Conservation (phyloP, 2,113 vertebrate genomes). For the Mormoops blainvillei region DNA sequence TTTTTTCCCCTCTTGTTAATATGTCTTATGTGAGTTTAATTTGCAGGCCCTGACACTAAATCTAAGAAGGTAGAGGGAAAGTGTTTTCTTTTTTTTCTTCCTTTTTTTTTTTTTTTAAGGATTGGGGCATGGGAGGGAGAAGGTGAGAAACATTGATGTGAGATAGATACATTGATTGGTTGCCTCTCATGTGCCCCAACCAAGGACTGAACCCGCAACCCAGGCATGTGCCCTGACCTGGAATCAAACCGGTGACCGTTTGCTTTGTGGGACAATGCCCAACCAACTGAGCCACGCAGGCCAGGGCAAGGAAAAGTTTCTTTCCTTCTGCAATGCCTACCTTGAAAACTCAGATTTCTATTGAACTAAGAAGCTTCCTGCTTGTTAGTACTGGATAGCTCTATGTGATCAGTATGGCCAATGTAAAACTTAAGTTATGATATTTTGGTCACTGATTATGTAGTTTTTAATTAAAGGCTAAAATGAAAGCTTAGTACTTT, state of each 20-base stretch:
- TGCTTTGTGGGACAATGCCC: too few relatives aligned
- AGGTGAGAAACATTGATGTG: too few relatives aligned
- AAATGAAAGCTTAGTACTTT: not conserved
- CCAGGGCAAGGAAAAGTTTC: not conserved
- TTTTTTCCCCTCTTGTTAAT: not conserved
- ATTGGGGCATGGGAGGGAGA: too few relatives aligned
- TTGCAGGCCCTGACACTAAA: not conserved
- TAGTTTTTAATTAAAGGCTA: not conserved
- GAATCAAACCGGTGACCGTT: too few relatives aligned
- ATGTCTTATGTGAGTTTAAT: not conserved
- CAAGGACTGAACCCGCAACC: too few relatives aligned
- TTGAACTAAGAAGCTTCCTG: not conserved
- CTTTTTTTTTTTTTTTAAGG: too few relatives aligned
- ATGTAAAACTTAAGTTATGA: not conserved
- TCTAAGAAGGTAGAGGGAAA: not conserved
- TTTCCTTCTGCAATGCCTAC: not conserved
- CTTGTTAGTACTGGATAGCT: not conserved
- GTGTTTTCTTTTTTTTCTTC: not conserved
- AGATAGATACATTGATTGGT: too few relatives aligned
- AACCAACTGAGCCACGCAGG: too few relatives aligned
- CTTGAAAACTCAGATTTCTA: slow-evolving; percentile 1
- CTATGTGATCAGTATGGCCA: not conserved
- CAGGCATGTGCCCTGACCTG: too few relatives aligned
- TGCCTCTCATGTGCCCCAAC: too few relatives aligned
- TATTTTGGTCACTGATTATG: not conserved